phyloP scores from a whole-genome alignment of 2,888 invertebrate species.

The Lochmaea crataegi region DNA sequence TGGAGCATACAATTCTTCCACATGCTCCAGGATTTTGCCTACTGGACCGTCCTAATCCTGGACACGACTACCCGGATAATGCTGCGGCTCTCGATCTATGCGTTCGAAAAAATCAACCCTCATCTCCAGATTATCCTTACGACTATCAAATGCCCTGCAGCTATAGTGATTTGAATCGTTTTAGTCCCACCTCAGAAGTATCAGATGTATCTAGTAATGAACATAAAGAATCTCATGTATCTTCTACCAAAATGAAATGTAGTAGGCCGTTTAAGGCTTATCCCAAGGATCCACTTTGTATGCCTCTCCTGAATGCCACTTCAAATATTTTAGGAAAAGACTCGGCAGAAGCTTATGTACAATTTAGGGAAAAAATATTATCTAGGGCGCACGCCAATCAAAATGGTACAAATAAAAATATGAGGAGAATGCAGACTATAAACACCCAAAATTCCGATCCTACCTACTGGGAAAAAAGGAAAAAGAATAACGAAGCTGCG shows the following conservation, averaged over 20 bases:
- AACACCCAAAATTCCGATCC: constrained; percentile 70
- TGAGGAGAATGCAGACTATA: constrained; percentile 69
- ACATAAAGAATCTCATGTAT: constrained; percentile 31
- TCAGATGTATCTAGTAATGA: constrained; percentile 52
- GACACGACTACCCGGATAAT: constrained; percentile 25
- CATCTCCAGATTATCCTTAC: constrained; percentile 45
- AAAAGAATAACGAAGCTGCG: constrained; percentile 95
- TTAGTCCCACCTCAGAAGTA: constrained; percentile 44
- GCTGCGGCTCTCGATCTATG: constrained; percentile 54
- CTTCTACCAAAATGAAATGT: constrained; percentile 61
- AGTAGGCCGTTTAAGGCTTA: constrained; percentile 78
- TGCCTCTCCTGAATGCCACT: constrained; percentile 67
- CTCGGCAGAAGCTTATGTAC: constrained; percentile 75
- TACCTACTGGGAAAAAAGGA: constrained; percentile 86
- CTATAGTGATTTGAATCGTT: constrained; percentile 16
- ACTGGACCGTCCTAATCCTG: constrained; percentile 19
- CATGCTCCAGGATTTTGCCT: constrained; percentile 24
- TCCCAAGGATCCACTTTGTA: constrained; percentile 74
- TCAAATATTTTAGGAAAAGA: constrained; percentile 69
- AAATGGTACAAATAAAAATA: constrained; percentile 74
- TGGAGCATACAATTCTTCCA: constrained; percentile 36
- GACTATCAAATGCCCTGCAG: constrained; percentile 26
- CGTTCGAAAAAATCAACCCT: constrained; percentile 46
- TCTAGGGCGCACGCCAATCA: constrained; percentile 72
- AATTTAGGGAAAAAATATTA: constrained; percentile 77